Evolutionary conservation across 2,888 invertebrate species (phyloP).

Genomic region (Parapristionchus giblindavisi): DNA sequence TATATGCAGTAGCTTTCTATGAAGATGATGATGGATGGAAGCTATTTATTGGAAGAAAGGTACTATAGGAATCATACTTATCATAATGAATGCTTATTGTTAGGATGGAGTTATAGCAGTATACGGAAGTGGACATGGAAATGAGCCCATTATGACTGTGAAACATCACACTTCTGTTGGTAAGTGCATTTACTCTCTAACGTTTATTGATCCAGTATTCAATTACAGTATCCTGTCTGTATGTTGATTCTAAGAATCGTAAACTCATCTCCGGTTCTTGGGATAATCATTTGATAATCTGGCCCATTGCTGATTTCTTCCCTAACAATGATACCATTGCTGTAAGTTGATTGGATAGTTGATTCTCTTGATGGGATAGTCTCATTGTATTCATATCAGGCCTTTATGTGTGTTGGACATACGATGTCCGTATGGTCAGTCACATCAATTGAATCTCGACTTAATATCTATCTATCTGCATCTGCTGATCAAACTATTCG

Average conservation of each 20-base stretch:
- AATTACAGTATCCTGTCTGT: conserved; percentile 73
- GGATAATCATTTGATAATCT: conserved; percentile 88
- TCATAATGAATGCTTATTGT: conserved; percentile 22
- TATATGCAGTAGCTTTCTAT: conserved; percentile 57
- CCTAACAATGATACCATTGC: conserved; percentile 24
- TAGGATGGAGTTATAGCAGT: conserved; percentile 53
- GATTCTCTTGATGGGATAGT: background rate
- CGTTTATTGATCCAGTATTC: background rate
- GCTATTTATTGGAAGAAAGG: conserved; percentile 33
- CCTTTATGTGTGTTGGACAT: conserved; percentile 74
- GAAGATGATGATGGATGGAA: conserved; percentile 48
- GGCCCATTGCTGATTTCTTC: conserved; percentile 74
- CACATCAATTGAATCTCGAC: conserved; percentile 56
- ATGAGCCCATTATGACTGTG: conserved; percentile 14
- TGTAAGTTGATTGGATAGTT: background rate
- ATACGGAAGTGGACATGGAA: conserved; percentile 46
- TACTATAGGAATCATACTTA: background rate
- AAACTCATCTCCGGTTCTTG: conserved; percentile 86
- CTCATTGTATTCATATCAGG: conserved; percentile 59
- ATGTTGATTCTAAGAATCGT: conserved; percentile 72
- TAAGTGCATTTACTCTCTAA: background rate
- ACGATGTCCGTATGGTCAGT: conserved; percentile 85
- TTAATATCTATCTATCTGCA: conserved; percentile 79
- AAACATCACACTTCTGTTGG: conserved; percentile 33
- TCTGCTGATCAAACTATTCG: conserved; percentile 91